Percentiles rank a stretch among this genome's conserved stretches.
Evolutionary conservation across 2,797 vertebrate species (phyloP).

Genomic region (Gobionotothen gibberifrons): DNA sequence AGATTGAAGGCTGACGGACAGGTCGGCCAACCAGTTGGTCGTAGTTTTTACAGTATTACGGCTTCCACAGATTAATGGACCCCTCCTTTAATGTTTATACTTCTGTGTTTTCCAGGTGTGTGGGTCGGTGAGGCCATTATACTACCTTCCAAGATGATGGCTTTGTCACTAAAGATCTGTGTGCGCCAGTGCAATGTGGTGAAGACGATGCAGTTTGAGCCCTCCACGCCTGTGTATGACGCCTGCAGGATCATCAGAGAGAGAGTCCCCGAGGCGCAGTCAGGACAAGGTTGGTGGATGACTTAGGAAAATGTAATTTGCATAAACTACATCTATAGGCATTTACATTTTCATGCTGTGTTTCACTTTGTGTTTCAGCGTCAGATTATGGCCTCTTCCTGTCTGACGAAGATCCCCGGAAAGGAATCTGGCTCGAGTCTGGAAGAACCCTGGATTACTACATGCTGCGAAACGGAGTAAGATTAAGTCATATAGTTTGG

Average conservation of each 20-base stretch:
- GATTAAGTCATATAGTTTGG: conserved; percentile 54
- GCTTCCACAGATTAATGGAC: too few relatives aligned
- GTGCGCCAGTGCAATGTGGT: conserved; percentile 98
- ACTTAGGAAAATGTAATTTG: conserved; percentile 22
- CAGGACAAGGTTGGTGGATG: conserved; percentile 90
- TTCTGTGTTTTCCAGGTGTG: conserved; percentile 68
- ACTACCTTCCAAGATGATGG: conserved; percentile 90
- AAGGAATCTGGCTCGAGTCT: conserved; percentile 99
- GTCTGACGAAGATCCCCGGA: conserved; percentile 97
- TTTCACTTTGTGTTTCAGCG: conserved; percentile 81
- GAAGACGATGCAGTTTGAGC: conserved; percentile 99
- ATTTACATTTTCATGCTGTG: conserved; percentile 28
- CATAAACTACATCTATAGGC: conserved; percentile 33
- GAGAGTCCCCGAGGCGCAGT: conserved; percentile 95
- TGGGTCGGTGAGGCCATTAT: conserved; percentile 64
- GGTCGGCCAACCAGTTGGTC: too few relatives aligned
- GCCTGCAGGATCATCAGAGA: conserved; percentile 96
- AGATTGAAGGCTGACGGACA: too few relatives aligned
- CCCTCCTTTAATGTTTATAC: not conserved
- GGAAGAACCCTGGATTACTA: conserved; percentile 98
- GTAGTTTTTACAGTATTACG: too few relatives aligned
- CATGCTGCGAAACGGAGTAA: conserved; percentile 98
- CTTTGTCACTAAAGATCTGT: conserved; percentile 97
- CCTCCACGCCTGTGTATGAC: conserved; percentile 95
- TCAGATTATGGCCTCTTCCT: conserved; percentile 98